Conservation (phyloP, 2,797 vertebrate species). For the Buphagus erythrorhynchus region DNA sequence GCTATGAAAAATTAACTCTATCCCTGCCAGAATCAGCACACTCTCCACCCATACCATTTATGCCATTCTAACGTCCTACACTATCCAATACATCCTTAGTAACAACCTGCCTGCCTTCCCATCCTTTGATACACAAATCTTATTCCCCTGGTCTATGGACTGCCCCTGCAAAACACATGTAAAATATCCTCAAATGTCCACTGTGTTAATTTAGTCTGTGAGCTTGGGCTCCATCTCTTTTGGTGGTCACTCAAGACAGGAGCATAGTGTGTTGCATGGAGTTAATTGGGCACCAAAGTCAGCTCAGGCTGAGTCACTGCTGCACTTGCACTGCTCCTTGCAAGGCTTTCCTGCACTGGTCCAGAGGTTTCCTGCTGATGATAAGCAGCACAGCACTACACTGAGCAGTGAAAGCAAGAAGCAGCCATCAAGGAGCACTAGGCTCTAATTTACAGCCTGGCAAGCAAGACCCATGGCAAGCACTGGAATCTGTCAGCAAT, state of each 20-base stretch:
- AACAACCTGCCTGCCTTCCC: accelerated
- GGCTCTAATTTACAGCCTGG: not conserved
- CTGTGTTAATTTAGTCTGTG: not conserved
- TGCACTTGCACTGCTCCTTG: not conserved
- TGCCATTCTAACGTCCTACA: not conserved
- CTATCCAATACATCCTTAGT: not conserved
- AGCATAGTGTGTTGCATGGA: not conserved
- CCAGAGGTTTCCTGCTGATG: not conserved
- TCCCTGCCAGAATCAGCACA: not conserved
- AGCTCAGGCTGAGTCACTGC: not conserved
- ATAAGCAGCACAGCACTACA: not conserved
- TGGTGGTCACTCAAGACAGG: not conserved
- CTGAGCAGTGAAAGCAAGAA: not conserved
- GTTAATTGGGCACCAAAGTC: not conserved
- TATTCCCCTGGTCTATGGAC: not conserved
- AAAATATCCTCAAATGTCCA: not conserved
- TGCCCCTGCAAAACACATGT: not conserved
- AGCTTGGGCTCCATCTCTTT: not conserved
- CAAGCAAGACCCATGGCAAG: not conserved
- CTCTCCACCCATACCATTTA: not conserved
- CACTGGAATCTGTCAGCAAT: not conserved
- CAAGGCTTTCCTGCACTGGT: not conserved
- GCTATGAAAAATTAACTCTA: not conserved
- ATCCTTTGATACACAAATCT: not conserved
- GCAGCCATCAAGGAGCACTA: not conserved